Base-by-base conservation (phyloP, 2,797 vertebrate genomes). In the Amphiprion clarkii region DNA sequence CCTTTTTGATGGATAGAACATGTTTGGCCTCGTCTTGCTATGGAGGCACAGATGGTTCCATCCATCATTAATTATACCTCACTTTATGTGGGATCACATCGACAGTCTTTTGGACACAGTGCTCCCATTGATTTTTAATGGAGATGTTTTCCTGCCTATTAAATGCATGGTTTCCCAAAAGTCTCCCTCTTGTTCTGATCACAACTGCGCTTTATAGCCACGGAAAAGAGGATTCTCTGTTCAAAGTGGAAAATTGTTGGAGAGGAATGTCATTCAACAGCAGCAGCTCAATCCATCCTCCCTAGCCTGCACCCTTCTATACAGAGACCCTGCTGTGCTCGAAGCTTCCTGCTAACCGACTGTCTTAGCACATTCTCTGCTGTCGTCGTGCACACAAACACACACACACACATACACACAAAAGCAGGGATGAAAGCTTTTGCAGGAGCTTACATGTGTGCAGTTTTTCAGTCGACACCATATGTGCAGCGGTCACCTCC, bases 301-400 rank as follows among this genome's bases (percentile, higher is more conserved):
- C 62, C 19, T 5, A 4, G 44, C 14, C 36, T 56, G 27, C 6
- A 17, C 46, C 19, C 29, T 19, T 17, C 25, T 49, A 49, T 12
- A 88, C 78, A 90, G 80, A 87, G 79, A 27, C 21, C 58, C 62
- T 23, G 52, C 85, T 83, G 88, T 86, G 59, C 51, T 74, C 44
- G 1, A 0, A 42, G 39, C 66, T 82, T 80, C 76, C 70, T 76
- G 77, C 36, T 73, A 6, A 56, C 76, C 46, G 46, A 66, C 54
- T 64, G 53, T 76, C 74, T 16, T 29, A 27, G 70, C 68, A 65
- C 39, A 59, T 74, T 69, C 44, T 66, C 13, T 73, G 67, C 61
- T 44, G 27, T 56, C 51, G 33, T 44, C 9, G 1, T 39, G 54
- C 54, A 23, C 0, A 5, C 58, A n/a, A 9, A 1, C 44, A 17